These are phyloP conservation scores for Cheirogaleus medius DNA, from an alignment of 2,113 vertebrate species.

Conservation along the genomic window DNA sequence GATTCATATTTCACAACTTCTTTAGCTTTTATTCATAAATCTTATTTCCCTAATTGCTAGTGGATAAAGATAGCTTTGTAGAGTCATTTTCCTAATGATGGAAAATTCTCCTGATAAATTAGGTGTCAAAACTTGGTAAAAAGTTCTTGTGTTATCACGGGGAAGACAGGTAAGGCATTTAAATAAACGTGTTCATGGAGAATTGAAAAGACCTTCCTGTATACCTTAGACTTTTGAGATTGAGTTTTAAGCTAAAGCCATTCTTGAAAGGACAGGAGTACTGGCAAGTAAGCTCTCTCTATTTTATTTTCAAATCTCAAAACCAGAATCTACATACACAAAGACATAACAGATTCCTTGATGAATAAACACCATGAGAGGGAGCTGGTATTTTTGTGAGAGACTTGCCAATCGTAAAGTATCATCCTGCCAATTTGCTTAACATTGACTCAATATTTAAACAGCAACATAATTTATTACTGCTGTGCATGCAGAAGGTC, in stretches of 20 bases:
- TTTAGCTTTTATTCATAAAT: constrained; percentile 41
- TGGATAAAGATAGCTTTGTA: constrained; percentile 43
- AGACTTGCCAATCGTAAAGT: neutral
- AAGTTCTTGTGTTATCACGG: neutral
- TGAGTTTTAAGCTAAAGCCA: constrained; percentile 45
- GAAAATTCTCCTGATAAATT: constrained; percentile 46
- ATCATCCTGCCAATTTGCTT: neutral
- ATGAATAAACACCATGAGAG: neutral
- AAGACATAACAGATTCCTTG: neutral
- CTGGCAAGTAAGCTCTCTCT: constrained; percentile 52
- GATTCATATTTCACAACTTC: constrained; percentile 31
- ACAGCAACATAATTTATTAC: neutral
- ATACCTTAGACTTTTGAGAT: neutral
- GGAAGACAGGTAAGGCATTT: neutral
- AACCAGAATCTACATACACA: constrained; percentile 9
- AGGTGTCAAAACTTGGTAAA: neutral
- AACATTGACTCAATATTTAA: neutral
- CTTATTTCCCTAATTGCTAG: constrained; percentile 41
- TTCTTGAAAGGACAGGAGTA: constrained; percentile 36
- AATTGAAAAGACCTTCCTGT: neutral
- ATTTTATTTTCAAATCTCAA: constrained; percentile 63
- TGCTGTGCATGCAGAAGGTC: neutral
- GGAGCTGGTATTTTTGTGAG: neutral
- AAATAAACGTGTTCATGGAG: neutral
- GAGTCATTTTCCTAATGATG: constrained; percentile 54